These are phyloP conservation scores for Arctocebus calabarensis DNA, from an alignment of 2,797 vertebrate species.

Conservation along the genomic window DNA sequence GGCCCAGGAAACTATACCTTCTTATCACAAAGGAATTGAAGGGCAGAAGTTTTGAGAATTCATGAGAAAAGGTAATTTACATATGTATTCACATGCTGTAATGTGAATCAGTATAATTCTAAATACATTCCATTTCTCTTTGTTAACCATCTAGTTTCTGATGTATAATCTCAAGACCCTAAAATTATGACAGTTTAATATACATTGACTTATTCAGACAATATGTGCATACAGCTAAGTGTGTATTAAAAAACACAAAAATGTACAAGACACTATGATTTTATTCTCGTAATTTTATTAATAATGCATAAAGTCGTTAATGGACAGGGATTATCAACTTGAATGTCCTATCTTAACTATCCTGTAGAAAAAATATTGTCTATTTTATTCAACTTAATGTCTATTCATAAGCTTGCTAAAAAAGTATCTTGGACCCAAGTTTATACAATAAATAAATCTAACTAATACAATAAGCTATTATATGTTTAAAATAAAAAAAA, in stretches of 20 bases:
- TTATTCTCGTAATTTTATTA: conserved; percentile 79
- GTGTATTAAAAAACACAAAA: conserved; percentile 72
- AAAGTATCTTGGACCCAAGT: conserved; percentile 69
- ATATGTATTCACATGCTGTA: conserved; percentile 14
- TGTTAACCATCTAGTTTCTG: not conserved
- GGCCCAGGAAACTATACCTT: not conserved
- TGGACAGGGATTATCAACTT: conserved; percentile 65
- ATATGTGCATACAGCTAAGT: conserved; percentile 14
- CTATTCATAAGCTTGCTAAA: conserved; percentile 65
- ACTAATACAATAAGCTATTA: conserved; percentile 66
- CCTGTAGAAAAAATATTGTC: conserved; percentile 52
- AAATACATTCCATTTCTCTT: not conserved
- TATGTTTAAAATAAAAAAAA: conserved; percentile 45
- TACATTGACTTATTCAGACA: not conserved
- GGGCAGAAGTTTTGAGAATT: not conserved
- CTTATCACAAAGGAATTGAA: not conserved
- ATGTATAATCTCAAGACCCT: conserved; percentile 1
- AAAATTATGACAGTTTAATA: conserved; percentile 5
- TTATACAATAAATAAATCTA: conserved; percentile 78
- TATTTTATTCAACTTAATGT: conserved; percentile 54
- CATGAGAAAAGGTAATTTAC: not conserved
- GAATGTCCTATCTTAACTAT: conserved; percentile 60
- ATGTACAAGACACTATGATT: conserved; percentile 65
- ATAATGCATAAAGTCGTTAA: conserved; percentile 72
- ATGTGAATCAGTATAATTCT: not conserved